These are phyloP conservation scores for Gopherus evgoodei DNA, from an alignment of 2,113 vertebrate genomes.

Conservation along the genomic window DNA sequence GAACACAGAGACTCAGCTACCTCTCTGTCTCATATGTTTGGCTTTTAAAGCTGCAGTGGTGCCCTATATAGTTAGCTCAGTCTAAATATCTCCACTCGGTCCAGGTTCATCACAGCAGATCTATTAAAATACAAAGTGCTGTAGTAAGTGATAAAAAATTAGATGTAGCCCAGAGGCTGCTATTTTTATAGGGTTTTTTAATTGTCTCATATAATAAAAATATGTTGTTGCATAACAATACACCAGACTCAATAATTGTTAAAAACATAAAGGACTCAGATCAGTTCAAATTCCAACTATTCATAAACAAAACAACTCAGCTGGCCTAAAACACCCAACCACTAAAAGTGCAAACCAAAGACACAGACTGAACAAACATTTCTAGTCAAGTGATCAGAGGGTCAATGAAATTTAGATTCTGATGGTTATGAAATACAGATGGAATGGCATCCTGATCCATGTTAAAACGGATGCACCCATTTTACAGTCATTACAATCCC, in stretches of 20 bases:
- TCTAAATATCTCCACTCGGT: not conserved
- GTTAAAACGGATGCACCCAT: not conserved
- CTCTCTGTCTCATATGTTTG: not conserved
- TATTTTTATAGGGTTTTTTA: not conserved
- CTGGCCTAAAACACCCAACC: not conserved
- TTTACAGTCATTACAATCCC: not conserved
- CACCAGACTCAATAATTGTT: not conserved
- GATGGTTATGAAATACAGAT: not conserved
- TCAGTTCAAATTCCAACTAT: not conserved
- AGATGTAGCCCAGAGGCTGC: not conserved
- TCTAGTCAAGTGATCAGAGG: not conserved
- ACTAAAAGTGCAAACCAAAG: not conserved
- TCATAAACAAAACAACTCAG: not conserved
- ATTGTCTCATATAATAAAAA: not conserved
- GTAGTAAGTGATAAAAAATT: not conserved
- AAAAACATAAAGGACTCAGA: not conserved
- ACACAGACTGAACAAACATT: not conserved
- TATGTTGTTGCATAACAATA: not conserved
- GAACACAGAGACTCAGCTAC: not conserved
- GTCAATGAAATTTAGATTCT: not conserved
- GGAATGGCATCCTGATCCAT: not conserved
- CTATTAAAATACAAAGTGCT: not conserved
- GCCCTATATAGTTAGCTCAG: not conserved
- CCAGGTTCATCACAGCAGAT: not conserved
- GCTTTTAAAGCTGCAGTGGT: not conserved